phyloP scores from a whole-genome alignment of 1,140 invertebrate genomes.

The Lanistes nyassanus region DNA sequence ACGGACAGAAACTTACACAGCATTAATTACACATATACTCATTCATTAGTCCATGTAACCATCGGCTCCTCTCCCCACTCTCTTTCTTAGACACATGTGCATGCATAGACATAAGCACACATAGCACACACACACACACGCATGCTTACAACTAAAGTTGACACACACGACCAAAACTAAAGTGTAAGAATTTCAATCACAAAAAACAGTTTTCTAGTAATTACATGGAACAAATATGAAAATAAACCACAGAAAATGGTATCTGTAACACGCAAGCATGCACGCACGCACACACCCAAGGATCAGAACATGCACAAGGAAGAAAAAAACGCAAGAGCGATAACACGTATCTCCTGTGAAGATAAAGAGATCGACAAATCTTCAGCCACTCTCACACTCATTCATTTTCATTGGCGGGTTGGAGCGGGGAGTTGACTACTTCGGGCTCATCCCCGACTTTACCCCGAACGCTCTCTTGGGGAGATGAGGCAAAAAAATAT shows the following conservation, averaged over 20 bases:
- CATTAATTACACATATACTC: neutral
- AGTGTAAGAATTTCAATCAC: too few relatives aligned
- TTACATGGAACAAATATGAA: too few relatives aligned
- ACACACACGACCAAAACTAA: too few relatives aligned
- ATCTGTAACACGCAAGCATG: neutral
- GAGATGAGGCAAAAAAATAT: too few relatives aligned
- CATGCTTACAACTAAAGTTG: too few relatives aligned
- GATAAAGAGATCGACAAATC: neutral
- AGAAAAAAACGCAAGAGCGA: neutral
- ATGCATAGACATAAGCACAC: slow-evolving; percentile 4
- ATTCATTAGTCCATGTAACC: neutral
- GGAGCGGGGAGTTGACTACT: too few relatives aligned
- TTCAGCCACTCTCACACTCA: neutral
- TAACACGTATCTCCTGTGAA: neutral
- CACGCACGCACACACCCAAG: neutral
- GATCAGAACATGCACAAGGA: neutral
- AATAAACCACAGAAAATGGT: too few relatives aligned
- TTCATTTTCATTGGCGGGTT: neutral
- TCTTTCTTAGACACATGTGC: neutral
- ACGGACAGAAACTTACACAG: slow-evolving; percentile 5
- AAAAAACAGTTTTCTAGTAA: too few relatives aligned
- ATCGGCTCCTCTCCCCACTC: neutral
- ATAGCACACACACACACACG: slow-evolving; percentile 9
- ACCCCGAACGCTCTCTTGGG: too few relatives aligned
- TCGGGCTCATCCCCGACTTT: too few relatives aligned